These are phyloP conservation scores for Drosophila mimetica DNA, from an alignment of 2,888 invertebrate species.

Conservation along the genomic window DNA sequence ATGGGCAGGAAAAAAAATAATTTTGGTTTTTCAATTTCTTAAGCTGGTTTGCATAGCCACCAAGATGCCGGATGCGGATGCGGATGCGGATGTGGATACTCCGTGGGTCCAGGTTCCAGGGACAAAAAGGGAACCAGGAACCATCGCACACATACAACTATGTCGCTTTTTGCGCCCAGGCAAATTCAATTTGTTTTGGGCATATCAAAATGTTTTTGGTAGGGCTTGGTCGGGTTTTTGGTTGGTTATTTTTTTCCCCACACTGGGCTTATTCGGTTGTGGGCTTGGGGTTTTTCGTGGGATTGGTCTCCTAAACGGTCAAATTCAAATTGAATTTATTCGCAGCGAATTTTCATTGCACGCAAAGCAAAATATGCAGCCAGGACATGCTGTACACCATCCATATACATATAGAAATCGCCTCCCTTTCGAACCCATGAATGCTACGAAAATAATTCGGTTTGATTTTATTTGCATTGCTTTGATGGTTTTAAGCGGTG, in stretches of 20 bases:
- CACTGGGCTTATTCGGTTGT: slow-evolving; percentile 14
- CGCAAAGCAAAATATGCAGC: slow-evolving; percentile 65
- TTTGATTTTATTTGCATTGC: slow-evolving; percentile 79
- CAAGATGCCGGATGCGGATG: slow-evolving; percentile 48
- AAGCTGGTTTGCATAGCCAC: slow-evolving; percentile 71
- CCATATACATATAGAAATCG: neutral
- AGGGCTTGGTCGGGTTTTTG: slow-evolving; percentile 37
- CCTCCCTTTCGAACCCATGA: slow-evolving; percentile 35
- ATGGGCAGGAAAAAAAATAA: slow-evolving; percentile 15
- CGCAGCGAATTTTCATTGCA: slow-evolving; percentile 74
- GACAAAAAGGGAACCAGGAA: neutral
- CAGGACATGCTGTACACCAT: slow-evolving; percentile 22
- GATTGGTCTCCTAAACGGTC: slow-evolving; percentile 60
- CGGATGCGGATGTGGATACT: slow-evolving; percentile 34
- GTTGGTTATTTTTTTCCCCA: slow-evolving; percentile 12
- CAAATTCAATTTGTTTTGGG: slow-evolving; percentile 76
- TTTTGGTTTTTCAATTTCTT: slow-evolving; percentile 77
- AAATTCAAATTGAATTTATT: slow-evolving; percentile 76
- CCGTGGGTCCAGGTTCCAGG: slow-evolving; percentile 31
- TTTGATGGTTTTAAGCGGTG: slow-evolving; percentile 67
- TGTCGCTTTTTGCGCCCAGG: slow-evolving; percentile 56
- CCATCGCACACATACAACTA: slow-evolving; percentile 33
- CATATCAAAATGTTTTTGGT: slow-evolving; percentile 78
- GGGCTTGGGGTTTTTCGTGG: slow-evolving; percentile 23
- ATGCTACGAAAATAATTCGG: slow-evolving; percentile 68